Conservation (phyloP, 2,113 vertebrate species). For the Hyaena hyaena region DNA sequence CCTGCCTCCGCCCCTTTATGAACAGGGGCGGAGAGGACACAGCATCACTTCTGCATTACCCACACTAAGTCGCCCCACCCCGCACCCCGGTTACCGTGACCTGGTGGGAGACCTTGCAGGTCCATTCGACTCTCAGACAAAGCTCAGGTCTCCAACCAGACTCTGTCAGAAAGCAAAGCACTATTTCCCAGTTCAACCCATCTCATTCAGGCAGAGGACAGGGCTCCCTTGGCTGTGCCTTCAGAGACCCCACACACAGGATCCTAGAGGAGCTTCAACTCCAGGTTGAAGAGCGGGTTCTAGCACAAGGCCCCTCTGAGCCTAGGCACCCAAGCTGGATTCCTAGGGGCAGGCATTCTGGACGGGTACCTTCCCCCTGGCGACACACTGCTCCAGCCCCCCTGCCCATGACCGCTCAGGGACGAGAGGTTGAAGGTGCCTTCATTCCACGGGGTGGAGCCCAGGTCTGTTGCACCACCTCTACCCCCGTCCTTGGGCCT, state of each 20-base stretch:
- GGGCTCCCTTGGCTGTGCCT: background rate
- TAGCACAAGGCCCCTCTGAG: background rate
- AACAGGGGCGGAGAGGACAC: too few species aligned
- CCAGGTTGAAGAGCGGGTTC: background rate
- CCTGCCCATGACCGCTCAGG: too few species aligned
- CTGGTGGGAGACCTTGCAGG: background rate
- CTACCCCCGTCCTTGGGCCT: background rate
- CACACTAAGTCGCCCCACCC: background rate
- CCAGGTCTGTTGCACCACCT: background rate
- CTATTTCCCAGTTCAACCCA: background rate
- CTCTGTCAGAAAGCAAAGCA: background rate
- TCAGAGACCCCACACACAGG: background rate
- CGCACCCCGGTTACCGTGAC: background rate
- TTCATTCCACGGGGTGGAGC: background rate
- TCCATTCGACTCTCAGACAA: background rate
- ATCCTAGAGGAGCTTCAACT: background rate
- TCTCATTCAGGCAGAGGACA: background rate
- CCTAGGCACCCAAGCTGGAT: background rate
- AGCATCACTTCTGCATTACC: background rate
- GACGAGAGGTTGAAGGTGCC: too few species aligned
- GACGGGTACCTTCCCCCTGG: background rate
- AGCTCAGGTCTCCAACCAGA: background rate
- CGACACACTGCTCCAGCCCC: background rate
- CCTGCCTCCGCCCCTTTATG: background rate
- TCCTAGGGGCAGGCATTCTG: background rate